A percentile compares a stretch with the other conserved stretches of the same genome.
Conservation (phyloP, 2,888 invertebrate genomes). For the Aquatica leii region DNA sequence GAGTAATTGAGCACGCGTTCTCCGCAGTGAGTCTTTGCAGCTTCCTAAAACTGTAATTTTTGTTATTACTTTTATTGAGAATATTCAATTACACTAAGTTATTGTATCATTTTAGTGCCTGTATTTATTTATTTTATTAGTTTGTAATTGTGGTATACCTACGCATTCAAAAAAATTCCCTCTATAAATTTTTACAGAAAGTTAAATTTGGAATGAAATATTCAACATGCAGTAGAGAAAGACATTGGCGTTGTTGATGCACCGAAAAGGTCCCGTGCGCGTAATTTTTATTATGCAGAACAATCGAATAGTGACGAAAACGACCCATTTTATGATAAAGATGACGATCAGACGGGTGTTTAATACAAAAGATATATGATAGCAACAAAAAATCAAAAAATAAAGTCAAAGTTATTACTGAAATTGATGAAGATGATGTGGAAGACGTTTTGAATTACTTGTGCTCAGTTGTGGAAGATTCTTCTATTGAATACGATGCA, state of each 20-base stretch:
- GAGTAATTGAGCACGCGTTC: too few species aligned
- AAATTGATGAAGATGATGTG: too few species aligned
- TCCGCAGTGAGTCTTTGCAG: too few species aligned
- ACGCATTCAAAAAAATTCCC: background rate
- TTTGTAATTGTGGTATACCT: too few species aligned
- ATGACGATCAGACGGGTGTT: conserved; percentile 4
- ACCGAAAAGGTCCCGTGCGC: background rate
- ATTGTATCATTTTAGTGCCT: too few species aligned
- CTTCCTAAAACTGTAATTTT: too few species aligned
- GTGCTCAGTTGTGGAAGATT: background rate
- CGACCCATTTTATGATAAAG: background rate
- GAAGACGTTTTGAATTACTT: background rate
- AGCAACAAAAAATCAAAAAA: too few species aligned
- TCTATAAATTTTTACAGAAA: background rate
- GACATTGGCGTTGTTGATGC: too few species aligned
- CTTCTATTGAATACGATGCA: background rate
- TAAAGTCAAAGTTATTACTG: too few species aligned
- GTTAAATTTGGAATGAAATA: background rate
- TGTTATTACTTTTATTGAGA: too few species aligned
- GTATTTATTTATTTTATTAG: too few species aligned
- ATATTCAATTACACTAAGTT: too few species aligned
- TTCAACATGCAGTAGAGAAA: background rate
- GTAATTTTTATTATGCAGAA: background rate
- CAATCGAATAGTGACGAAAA: background rate
- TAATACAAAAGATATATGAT: background rate